Base-by-base conservation (phyloP, 2,113 vertebrate genomes). In the Elephantulus edwardii region DNA sequence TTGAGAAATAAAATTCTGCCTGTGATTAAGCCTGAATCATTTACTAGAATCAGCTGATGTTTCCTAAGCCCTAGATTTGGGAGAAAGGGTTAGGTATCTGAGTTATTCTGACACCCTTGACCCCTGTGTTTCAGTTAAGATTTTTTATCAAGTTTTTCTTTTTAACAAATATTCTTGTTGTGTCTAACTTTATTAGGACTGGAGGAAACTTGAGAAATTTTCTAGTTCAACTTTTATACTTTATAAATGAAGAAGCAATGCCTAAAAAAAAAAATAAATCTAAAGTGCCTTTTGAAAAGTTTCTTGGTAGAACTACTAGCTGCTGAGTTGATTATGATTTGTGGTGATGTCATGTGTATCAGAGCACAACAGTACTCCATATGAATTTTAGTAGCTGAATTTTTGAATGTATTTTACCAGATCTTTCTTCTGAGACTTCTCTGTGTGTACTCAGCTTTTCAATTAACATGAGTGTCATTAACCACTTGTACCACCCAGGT, bases 221-320 rank as follows among this genome's bases (percentile, higher is more conserved):
- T 62, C 42, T 4, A 26, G 2, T 40, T 50, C 64, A 72, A 38
- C 1, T 1, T 24, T 50, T 38, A 83, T 42, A 42, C 68, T 88
- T 78, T 70, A 86, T 30, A 90, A 50, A 91, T 86, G n/a, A 86
- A 88, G 24, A 93, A 58, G 91, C 64, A 56, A 71, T 46, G 38
- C 75, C 48, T 42, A 68, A 84, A 30, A 90, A 74, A 24, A n/a
- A n/a, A n/a, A n/a, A n/a, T n/a, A n/a, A n/a, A n/a, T n/a, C n/a
- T 17, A 38, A 92, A 83, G 38, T 16, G 20, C 28, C 44, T 90
- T 86, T 72, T 20, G 26, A 56, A 74, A 52, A n/a, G 30, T 40
- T 26, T 56, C 83, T 83, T 38, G 38, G 6, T 68, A 68, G 20
- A 68, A 38, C 66, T 35, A 6, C 6, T 66, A 35, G n/a, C 17